Conservation (phyloP, 2,113 vertebrate genomes). For the Hippocampus mohnikei region DNA sequence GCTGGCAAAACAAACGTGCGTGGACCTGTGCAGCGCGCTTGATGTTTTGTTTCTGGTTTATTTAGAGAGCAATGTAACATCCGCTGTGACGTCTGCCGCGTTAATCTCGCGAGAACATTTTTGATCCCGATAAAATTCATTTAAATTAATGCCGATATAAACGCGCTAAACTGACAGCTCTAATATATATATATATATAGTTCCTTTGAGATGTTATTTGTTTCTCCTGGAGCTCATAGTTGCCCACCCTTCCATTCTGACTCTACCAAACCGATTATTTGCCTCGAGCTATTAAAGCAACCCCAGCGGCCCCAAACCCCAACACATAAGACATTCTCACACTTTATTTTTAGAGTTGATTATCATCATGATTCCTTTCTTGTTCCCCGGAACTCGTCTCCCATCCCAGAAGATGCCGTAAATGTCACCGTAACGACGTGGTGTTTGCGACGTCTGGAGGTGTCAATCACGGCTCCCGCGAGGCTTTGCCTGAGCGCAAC, state of each 20-base stretch:
- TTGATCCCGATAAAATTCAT: no score
- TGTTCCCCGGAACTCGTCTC: constrained; percentile 35
- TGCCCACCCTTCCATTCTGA: background rate
- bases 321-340: constrained; percentile 40
- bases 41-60: no score
- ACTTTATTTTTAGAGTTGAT: constrained; percentile 32
- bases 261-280: constrained; percentile 29
- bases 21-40: no score
- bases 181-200: background rate
- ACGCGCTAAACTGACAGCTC: no score
- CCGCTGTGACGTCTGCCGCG: no score
- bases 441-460: constrained; percentile 41
- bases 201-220: background rate
- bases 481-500: constrained; percentile 43
- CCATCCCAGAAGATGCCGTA: constrained; percentile 43
- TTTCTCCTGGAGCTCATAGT: background rate
- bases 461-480: constrained; percentile 57
- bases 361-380: constrained; percentile 29
- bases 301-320: constrained; percentile 42
- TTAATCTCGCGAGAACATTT: no score
- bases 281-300: constrained; percentile 20
- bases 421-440: constrained; percentile 63
- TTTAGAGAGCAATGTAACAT: no score
- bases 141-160: no score
- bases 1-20: no score